Conservation (phyloP, 2,113 vertebrate species). For the Poeciliopsis retropinna region DNA sequence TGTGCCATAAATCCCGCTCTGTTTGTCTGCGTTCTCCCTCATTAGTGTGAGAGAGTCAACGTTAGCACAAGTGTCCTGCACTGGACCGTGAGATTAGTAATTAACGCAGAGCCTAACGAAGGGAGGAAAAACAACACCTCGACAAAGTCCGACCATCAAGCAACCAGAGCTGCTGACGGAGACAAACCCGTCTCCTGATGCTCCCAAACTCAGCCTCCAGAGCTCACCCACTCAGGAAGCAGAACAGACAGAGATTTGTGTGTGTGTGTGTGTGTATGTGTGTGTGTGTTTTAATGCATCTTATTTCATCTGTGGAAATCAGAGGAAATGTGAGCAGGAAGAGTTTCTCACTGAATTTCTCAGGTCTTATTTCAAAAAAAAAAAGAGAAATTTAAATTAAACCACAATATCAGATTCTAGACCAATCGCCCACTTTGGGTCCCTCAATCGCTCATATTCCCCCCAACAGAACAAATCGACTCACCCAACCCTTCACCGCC, state of each 20-base stretch:
- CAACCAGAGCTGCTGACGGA: slow-evolving; percentile 78
- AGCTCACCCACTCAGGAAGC: slow-evolving; percentile 1
- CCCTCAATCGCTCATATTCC: slow-evolving; percentile 22
- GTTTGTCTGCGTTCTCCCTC: slow-evolving; percentile 81
- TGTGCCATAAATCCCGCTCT: slow-evolving; percentile 77
- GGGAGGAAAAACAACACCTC: slow-evolving; percentile 81
- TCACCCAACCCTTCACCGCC: slow-evolving; percentile 42
- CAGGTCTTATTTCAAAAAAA: slow-evolving; percentile 29
- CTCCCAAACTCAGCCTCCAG: slow-evolving; percentile 37
- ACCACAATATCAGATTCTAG: slow-evolving; percentile 34
- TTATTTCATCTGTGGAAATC: not conserved
- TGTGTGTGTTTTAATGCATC: slow-evolving; percentile 16
- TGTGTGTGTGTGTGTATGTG: slow-evolving; percentile 5
- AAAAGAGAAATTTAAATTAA: slow-evolving; percentile 43
- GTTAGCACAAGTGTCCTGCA: slow-evolving; percentile 78
- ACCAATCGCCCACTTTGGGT: slow-evolving; percentile 14
- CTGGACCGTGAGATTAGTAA: slow-evolving; percentile 85
- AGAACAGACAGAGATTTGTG: not conserved
- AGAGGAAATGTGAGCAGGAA: not conserved
- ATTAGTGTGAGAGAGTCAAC: slow-evolving; percentile 80
- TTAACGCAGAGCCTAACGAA: slow-evolving; percentile 83
- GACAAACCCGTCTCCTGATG: slow-evolving; percentile 57
- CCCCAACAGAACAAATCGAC: slow-evolving; percentile 29
- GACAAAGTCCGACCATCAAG: slow-evolving; percentile 78
- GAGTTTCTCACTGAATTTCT: not conserved